Evolutionary conservation across 2,797 vertebrate species (phyloP).

Genomic region (Potorous gilbertii): DNA sequence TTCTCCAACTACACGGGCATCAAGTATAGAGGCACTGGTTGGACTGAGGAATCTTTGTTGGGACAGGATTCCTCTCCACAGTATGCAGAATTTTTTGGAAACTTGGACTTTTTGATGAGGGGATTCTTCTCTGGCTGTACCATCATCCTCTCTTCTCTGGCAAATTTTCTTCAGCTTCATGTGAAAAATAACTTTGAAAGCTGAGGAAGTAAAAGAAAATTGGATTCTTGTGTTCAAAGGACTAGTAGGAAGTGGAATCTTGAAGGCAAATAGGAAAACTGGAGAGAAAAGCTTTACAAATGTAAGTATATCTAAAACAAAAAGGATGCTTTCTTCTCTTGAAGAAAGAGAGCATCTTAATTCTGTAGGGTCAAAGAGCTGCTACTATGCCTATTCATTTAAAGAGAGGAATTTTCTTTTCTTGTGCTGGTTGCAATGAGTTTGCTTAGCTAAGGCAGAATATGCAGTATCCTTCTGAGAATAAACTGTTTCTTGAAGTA

Average conservation of each 20-base stretch:
- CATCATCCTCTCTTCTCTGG: neutral
- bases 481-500: neutral
- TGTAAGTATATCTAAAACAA: neutral
- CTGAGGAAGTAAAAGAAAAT: neutral
- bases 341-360: neutral
- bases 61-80: neutral
- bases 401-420: neutral
- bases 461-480: neutral
- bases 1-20: neutral
- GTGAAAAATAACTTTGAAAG: constrained; percentile 2
- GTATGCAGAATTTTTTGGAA: neutral
- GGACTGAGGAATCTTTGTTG: neutral
- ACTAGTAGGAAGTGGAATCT: constrained; percentile 23
- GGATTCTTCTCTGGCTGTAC: neutral
- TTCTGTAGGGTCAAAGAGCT: neutral
- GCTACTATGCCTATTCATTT: neutral
- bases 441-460: neutral
- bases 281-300: constrained; percentile 14
- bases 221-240: neutral
- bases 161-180: neutral
- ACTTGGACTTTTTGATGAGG: neutral
- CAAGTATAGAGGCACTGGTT: neutral
- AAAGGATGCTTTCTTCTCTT: neutral
- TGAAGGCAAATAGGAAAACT: neutral
- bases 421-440: neutral